These are phyloP conservation scores for Aromia moschata DNA, from an alignment of 2,888 invertebrate species.

Conservation along the genomic window DNA sequence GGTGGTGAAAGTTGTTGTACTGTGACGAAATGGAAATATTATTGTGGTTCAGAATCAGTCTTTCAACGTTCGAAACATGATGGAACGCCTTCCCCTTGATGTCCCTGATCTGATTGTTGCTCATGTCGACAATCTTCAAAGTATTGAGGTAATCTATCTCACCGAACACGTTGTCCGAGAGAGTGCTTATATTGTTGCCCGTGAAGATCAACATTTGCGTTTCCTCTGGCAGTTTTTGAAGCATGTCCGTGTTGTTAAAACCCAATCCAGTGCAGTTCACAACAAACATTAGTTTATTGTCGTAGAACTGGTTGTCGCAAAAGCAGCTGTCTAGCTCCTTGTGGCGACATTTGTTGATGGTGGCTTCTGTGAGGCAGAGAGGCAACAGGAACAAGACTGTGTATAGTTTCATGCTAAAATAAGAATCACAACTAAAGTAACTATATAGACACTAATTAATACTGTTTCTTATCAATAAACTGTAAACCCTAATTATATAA, in stretches of 20 bases:
- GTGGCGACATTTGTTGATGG: conserved; percentile 50
- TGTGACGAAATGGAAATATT: conserved; percentile 70
- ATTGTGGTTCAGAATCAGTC: conserved; percentile 77
- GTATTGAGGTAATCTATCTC: conserved; percentile 59
- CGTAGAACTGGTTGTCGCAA: conserved; percentile 67
- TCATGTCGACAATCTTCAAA: conserved; percentile 76
- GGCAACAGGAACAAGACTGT: conserved; percentile 14
- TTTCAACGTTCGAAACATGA: conserved; percentile 73
- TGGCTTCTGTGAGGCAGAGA: conserved; percentile 28
- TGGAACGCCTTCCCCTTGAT: conserved; percentile 81
- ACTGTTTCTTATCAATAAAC: no score
- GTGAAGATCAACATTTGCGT: conserved; percentile 77
- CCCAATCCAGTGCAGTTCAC: conserved; percentile 77
- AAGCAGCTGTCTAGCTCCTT: conserved; percentile 62
- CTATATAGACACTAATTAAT: no score
- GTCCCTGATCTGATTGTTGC: conserved; percentile 74
- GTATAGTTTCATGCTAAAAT: conserved; percentile 32
- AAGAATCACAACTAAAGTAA: no score
- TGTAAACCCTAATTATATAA: no score
- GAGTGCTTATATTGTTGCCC: conserved; percentile 72
- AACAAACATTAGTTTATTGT: conserved; percentile 64
- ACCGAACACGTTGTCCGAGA: conserved; percentile 79
- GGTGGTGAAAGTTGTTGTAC: conserved; percentile 70
- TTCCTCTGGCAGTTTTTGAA: conserved; percentile 71
- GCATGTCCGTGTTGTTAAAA: conserved; percentile 68